Percentiles rank a stretch among this genome's conserved stretches.
Conservation (phyloP, 2,113 vertebrate species). For the Chaetops frenatus region DNA sequence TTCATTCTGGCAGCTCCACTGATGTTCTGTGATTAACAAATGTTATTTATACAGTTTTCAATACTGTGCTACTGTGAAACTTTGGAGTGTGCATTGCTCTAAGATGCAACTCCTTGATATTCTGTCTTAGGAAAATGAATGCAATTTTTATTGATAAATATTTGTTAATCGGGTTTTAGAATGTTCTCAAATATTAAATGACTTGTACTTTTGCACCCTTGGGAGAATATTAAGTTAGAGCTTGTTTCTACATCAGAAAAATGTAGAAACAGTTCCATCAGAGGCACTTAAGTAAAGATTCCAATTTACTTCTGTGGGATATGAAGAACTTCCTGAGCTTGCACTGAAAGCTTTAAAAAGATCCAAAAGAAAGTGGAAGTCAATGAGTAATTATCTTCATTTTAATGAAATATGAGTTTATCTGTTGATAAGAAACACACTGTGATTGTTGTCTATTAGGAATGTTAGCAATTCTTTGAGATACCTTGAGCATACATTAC, state of each 20-base stretch:
- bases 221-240: background rate
- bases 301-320: background rate
- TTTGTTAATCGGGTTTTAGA: background rate
- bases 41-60: background rate
- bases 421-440: background rate
- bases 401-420: background rate
- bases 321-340: slow-evolving; percentile 25
- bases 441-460: background rate
- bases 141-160: slow-evolving; percentile 1
- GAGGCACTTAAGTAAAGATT: background rate
- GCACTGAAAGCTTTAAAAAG: background rate
- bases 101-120: background rate
- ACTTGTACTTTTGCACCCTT: background rate
- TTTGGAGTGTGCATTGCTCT: background rate
- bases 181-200: background rate
- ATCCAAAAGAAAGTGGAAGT: slow-evolving; percentile 2
- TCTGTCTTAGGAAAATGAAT: background rate
- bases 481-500: background rate
- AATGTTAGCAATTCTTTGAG: background rate
- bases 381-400: background rate
- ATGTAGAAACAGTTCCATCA: background rate
- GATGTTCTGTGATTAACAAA: background rate
- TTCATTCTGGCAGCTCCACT: background rate
- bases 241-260: background rate
- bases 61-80: background rate